Base-by-base conservation (phyloP, 2,113 vertebrate species). In the Tyrannus savana region DNA sequence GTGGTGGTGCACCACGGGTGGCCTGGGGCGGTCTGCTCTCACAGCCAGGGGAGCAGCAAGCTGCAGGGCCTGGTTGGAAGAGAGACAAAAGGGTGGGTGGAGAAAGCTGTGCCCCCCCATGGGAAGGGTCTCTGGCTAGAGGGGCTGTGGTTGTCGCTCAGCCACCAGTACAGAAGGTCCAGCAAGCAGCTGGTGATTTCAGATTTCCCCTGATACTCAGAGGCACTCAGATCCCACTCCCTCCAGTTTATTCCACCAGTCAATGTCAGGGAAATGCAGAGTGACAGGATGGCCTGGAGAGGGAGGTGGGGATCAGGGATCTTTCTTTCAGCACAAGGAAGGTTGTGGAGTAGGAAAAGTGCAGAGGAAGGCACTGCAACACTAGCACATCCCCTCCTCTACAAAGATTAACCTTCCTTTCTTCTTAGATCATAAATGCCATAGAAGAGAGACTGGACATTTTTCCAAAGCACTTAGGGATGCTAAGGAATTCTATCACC, bases 1-100 rank as follows among this genome's bases (percentile, higher is more conserved):
- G 81, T 99, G 98, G 91, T 99, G 99, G 86, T 98, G 98, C 75
- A 99, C 97, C 0, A 93, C 92, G 8, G 97, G 74, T 7, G 69
- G 97, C 81, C 94, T 96, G 27, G 89, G 84, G 89, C 96, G 98
- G n/a, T 98, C 97, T 31, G 97, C 76, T 90, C 85, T 97, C 83
- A 93, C 17, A 9, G 95, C 37, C 55, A 93, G 41, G 3, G 95
- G 96, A 42, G 83, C 82, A 30, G 76, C 42, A 35, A 91, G 42
- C 82, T 95, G 97, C 28, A 75, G 68, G 27, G 98, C 97, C 98
- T 98, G 22, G 22, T 49, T 82, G 76, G 55, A 89, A 89, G 71
- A 89, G 73, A 94, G 19, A 87, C 21, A 92, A 72, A 72, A 72
- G 22, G 46, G 19, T 2, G 16, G 53, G 49, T 33, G 67, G 56